A percentile compares a stretch with the other conserved stretches of the same genome.
Conservation (phyloP, 2,797 vertebrate genomes). For the Thaleichthys pacificus region DNA sequence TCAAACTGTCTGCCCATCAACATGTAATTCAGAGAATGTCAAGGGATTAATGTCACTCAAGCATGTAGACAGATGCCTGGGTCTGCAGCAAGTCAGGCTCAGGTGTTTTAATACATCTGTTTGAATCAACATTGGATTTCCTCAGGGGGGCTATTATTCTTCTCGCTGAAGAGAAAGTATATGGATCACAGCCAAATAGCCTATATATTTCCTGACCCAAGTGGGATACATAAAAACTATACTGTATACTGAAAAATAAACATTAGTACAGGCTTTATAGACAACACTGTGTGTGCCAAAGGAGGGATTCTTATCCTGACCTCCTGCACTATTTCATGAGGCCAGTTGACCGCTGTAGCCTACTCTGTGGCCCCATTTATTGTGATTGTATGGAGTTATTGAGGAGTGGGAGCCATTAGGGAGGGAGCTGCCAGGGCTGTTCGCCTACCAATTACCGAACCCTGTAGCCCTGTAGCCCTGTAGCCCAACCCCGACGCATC, state of each 20-base stretch:
- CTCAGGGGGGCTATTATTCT: slow-evolving; percentile 56
- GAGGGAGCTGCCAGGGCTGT: slow-evolving; percentile 70
- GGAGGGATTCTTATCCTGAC: slow-evolving; percentile 43
- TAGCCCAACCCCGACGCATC: slow-evolving; percentile 54
- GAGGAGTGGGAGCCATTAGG: slow-evolving; percentile 76
- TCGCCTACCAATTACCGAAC: slow-evolving; percentile 74
- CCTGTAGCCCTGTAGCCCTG: slow-evolving; percentile 63
- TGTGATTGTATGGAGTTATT: slow-evolving; percentile 75
- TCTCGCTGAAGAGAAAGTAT: slow-evolving; percentile 47
- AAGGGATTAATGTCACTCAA: slow-evolving; percentile 60
- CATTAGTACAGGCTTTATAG: slow-evolving; percentile 25
- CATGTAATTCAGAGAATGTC: slow-evolving; percentile 45
- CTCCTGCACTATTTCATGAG: slow-evolving; percentile 63
- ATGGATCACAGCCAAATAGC: slow-evolving; percentile 41
- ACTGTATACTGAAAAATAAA: slow-evolving; percentile 20
- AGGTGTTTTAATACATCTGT: slow-evolving; percentile 55
- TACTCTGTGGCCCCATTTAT: slow-evolving; percentile 66
- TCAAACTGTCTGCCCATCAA: slow-evolving; percentile 14
- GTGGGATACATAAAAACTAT: slow-evolving; percentile 48
- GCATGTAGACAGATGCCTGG: slow-evolving; percentile 66
- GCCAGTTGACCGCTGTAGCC: slow-evolving; percentile 71
- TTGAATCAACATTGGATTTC: slow-evolving; percentile 56
- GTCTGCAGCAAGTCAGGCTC: slow-evolving; percentile 66
- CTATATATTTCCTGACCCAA: slow-evolving; percentile 27
- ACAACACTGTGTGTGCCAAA: slow-evolving; percentile 20